phyloP scores from a whole-genome alignment of 2,888 invertebrate species.

The Zygothrica quintamaculata region DNA sequence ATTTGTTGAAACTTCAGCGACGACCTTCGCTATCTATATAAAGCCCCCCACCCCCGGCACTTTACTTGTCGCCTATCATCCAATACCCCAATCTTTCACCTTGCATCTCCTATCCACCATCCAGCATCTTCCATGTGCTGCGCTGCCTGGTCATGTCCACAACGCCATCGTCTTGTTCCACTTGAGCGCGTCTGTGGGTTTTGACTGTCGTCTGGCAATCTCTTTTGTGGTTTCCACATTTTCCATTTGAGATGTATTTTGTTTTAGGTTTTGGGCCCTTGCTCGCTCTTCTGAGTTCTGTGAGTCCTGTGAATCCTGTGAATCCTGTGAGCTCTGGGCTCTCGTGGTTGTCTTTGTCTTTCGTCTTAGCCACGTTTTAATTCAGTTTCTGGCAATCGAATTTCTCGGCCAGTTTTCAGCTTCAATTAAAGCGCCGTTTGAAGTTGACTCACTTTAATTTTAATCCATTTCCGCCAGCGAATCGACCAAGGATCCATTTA shows the following conservation, averaged over 20 bases:
- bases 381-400: constrained; percentile 71
- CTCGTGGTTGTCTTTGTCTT: too few species aligned
- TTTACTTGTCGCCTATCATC: too few species aligned
- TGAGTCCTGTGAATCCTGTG: constrained; percentile 9
- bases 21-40: constrained; percentile 45
- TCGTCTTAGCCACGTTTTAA: constrained; percentile 58
- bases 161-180: constrained; percentile 65
- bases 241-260: constrained; percentile 30
- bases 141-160: constrained; percentile 21
- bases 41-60: not conserved
- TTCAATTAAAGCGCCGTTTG: constrained; percentile 64
- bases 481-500: constrained; percentile 37
- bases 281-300: not conserved
- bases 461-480: constrained; percentile 68
- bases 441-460: constrained; percentile 62
- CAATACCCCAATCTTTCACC: not conserved
- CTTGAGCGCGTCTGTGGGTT: constrained; percentile 68
- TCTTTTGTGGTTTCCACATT: constrained; percentile 59
- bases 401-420: constrained; percentile 68
- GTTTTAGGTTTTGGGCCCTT: constrained; percentile 22
- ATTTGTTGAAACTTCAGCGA: too few species aligned
- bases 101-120: not conserved
- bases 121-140: constrained; percentile 8
- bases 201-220: constrained; percentile 25
- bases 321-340: constrained; percentile 15